phyloP scores from a whole-genome alignment of 1,140 invertebrate genomes.

The Sycobia sp. region DNA sequence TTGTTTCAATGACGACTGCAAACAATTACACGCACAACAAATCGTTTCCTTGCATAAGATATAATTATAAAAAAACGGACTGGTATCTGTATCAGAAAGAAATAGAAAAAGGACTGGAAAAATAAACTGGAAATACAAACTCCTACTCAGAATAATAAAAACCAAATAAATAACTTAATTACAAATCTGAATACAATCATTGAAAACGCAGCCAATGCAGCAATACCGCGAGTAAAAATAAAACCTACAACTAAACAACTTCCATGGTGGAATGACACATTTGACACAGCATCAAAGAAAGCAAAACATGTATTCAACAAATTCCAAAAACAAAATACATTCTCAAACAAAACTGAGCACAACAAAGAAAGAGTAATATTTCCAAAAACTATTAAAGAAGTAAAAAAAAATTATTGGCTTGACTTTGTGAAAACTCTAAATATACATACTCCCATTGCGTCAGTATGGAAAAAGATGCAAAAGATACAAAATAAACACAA shows the following conservation, averaged over 20 bases:
- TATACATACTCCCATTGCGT: not conserved
- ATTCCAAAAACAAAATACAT: not conserved
- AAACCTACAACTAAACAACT: not conserved
- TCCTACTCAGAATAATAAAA: not conserved
- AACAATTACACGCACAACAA: not conserved
- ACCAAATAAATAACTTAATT: not conserved
- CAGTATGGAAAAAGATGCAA: not conserved
- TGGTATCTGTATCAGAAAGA: not conserved
- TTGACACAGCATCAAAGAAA: not conserved
- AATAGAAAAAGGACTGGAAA: not conserved
- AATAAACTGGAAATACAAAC: no score
- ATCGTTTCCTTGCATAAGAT: no score
- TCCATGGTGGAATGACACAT: not conserved
- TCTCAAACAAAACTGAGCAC: not conserved
- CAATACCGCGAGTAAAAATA: not conserved
- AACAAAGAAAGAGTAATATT: not conserved
- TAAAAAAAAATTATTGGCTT: not conserved
- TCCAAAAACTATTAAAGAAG: not conserved
- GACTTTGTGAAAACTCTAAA: not conserved
- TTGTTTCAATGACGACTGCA: not conserved
- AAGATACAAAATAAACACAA: not conserved
- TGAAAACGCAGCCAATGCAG: not conserved
- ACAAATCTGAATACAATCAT: not conserved
- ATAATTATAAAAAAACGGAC: not conserved
- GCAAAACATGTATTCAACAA: not conserved